A percentile compares a stretch with the other conserved stretches of the same genome.
These are phyloP conservation scores for Monopis laevigella DNA, from an alignment of 2,888 invertebrate genomes.

Conservation along the genomic window DNA sequence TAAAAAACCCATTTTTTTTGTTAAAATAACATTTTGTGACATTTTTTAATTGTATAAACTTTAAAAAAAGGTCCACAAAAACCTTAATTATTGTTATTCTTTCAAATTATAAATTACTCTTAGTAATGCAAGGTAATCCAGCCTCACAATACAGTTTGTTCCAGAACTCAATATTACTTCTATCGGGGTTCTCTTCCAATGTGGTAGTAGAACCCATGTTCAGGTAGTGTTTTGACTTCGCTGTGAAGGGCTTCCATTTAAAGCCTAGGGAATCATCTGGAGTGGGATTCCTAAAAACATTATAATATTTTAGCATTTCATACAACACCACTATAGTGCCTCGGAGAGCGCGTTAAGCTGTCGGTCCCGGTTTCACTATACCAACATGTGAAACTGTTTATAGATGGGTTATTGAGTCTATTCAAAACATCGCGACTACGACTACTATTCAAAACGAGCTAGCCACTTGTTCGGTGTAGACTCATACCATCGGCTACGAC, in stretches of 20 bases:
- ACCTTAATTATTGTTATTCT: background rate
- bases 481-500: too few relatives aligned
- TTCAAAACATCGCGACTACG: too few relatives aligned
- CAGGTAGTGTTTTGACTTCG: conserved; percentile 28
- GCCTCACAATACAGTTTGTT: conserved; percentile 30
- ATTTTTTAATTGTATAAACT: too few relatives aligned
- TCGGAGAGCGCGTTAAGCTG: too few relatives aligned
- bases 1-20: too few relatives aligned
- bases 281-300: conserved; percentile 37
- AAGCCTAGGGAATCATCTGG: conserved; percentile 30
- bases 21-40: too few relatives aligned
- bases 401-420: too few relatives aligned
- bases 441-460: too few relatives aligned
- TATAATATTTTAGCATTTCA: background rate
- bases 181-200: conserved; percentile 28
- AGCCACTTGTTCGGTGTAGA: too few relatives aligned
- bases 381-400: too few relatives aligned
- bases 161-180: conserved; percentile 36
- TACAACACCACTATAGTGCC: background rate
- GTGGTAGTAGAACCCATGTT: conserved; percentile 30
- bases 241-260: conserved; percentile 33
- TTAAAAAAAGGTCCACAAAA: background rate
- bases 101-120: conserved; percentile 18
- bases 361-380: too few relatives aligned
- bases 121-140: conserved; percentile 22